Evolutionary conservation across 1,140 invertebrate genomes (phyloP), one percentile per base, ranked within the genome.

Genomic region (Neodiprion pinetum): DNA sequence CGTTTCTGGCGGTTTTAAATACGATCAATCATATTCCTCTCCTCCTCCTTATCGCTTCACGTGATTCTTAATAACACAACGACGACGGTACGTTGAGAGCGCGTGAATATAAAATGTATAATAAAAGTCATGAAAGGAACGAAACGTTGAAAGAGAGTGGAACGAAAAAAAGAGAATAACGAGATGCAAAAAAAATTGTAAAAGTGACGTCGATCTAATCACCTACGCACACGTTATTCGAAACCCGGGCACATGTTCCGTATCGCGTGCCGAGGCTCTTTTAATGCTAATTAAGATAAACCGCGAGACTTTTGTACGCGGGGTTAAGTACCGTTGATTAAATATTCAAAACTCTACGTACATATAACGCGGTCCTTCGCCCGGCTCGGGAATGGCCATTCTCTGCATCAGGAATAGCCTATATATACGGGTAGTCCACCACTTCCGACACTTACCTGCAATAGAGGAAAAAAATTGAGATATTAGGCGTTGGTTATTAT

Each of bases 211-310:
- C 53, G 53, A 61, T 61, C 53, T 61, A 61, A 61, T 61, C 53
- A 61, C 53, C 53, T 12, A 61, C 53, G n/a, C 53, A 61, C 53
- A 61, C 53, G 9, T 40, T 12, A 61, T 61, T 61, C 53, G n/a
- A 61, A 61, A 61, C 11, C n/a, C 53, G 28, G 28, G 28, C 28
- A 40, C 28, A 40, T 40, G 53, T 61, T 61, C 53, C 53, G 53
- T 61, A 61, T 61, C 53, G 53, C 53, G 53, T 61, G 53, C 53
- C n/a, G 53, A 9, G 53, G 53, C 11, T 61, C 53, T 61, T 61
- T 61, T 61, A 61, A 61, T 61, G 53, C 53, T 61, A 61, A 61
- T 61, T 61, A 61, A 61, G 53, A 61, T 61, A 61, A 61, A 14
- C 53, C 53, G 53, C 28, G 28, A 61, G 53, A 61, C 53, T 61